Percentiles rank a stretch among this genome's conserved stretches.
Evolutionary conservation across 1,140 invertebrate genomes (phyloP).

Genomic region (Tachypleus tridentatus): DNA sequence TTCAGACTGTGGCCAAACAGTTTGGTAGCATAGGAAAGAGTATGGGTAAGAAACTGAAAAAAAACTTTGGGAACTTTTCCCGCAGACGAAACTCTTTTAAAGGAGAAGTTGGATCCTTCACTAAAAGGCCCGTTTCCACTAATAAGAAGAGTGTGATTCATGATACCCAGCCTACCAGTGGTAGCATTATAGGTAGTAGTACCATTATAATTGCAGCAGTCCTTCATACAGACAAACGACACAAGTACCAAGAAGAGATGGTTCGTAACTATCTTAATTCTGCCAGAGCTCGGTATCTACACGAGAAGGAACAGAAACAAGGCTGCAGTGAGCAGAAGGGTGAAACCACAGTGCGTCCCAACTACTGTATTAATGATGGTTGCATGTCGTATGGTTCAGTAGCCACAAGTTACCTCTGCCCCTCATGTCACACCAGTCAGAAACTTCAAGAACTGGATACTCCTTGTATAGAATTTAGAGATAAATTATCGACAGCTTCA

Average conservation of each 20-base stretch:
- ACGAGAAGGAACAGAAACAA: slow-evolving; percentile 27
- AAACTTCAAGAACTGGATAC: too few species aligned
- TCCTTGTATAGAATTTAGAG: too few species aligned
- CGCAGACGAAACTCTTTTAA: slow-evolving; percentile 22
- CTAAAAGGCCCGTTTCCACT: too few species aligned
- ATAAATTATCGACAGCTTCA: too few species aligned
- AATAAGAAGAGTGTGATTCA: background rate
- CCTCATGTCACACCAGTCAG: slow-evolving; percentile 35
- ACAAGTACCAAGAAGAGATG: slow-evolving; percentile 66
- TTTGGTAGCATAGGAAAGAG: slow-evolving; percentile 61
- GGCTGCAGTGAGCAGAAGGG: background rate
- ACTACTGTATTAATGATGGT: slow-evolving; percentile 30
- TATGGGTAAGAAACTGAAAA: slow-evolving; percentile 61
- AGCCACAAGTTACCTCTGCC: slow-evolving; percentile 40
- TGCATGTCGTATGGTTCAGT: slow-evolving; percentile 37
- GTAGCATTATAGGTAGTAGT: background rate
- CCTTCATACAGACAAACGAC: slow-evolving; percentile 51
- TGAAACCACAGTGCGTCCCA: background rate
- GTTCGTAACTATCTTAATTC: slow-evolving; percentile 68
- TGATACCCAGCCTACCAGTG: background rate
- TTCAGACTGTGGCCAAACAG: slow-evolving; percentile 55
- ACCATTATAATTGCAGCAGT: slow-evolving; percentile 45
- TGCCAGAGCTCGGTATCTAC: slow-evolving; percentile 51
- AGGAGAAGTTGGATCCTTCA: slow-evolving; percentile 5
- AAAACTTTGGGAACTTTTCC: slow-evolving; percentile 43